Evolutionary conservation across 2,113 vertebrate species (phyloP).

Genomic region (Acrocephalus arundinaceus): DNA sequence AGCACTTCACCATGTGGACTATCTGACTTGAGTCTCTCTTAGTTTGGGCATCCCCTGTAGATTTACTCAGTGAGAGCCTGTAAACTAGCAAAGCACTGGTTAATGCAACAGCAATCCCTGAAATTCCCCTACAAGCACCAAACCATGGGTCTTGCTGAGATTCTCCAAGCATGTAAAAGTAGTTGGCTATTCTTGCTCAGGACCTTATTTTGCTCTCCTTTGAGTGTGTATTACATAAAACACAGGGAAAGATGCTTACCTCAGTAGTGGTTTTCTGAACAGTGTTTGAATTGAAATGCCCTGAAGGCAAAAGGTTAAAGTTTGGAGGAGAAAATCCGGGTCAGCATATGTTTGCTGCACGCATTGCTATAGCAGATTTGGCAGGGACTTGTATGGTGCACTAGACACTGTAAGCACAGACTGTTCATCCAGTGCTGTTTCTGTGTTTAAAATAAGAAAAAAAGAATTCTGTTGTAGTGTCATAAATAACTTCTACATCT

Average conservation of each 20-base stretch:
- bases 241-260: not conserved
- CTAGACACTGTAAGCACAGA: not conserved
- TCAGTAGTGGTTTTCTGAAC: not conserved
- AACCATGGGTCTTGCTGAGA: not conserved
- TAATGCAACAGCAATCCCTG: fast-evolving
- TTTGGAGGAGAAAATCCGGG: not conserved
- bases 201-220: not conserved
- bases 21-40: not conserved
- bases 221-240: not conserved
- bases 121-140: not conserved
- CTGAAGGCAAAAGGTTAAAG: not conserved
- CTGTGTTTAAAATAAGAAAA: not conserved
- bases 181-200: not conserved
- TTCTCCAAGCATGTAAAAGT: not conserved
- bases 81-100: not conserved
- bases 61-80: not conserved
- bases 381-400: not conserved
- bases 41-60: not conserved
- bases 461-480: not conserved
- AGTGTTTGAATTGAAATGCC: not conserved
- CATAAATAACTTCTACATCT: not conserved
- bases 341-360: not conserved
- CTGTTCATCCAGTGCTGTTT: not conserved
- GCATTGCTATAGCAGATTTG: not conserved
- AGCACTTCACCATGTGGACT: not conserved